Conservation (phyloP, 2,797 vertebrate species). For the Microctenopoma stevenorrisi region DNA sequence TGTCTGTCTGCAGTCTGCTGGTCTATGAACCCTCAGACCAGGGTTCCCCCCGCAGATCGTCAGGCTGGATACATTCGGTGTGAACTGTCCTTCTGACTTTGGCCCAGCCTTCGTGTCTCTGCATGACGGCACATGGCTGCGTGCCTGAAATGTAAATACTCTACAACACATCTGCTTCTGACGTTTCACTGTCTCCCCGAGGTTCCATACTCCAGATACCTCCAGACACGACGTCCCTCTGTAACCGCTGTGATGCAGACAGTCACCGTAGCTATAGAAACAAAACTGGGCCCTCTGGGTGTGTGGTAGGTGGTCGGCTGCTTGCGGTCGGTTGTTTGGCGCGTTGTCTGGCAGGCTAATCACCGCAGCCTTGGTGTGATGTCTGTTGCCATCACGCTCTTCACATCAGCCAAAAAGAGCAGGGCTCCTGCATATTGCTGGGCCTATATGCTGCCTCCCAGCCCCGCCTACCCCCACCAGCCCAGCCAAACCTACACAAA, state of each 20-base stretch:
- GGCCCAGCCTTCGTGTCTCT: conserved; percentile 12
- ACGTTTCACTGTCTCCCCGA: conserved; percentile 52
- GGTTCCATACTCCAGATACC: conserved; percentile 52
- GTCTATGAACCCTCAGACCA: not conserved
- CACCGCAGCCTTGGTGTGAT: conserved; percentile 64
- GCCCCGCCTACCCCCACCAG: not conserved
- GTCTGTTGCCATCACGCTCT: conserved; percentile 74
- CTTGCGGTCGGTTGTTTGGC: conserved; percentile 53
- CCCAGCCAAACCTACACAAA: conserved; percentile 75
- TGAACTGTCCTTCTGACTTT: not conserved
- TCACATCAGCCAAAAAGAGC: conserved; percentile 52
- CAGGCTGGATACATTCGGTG: conserved; percentile 22
- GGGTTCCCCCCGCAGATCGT: conserved; percentile 21
- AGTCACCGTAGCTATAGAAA: conserved; percentile 67
- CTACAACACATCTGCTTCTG: conserved; percentile 61
- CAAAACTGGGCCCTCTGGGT: conserved; percentile 39
- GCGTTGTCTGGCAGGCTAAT: conserved; percentile 57
- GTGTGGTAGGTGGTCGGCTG: conserved; percentile 68
- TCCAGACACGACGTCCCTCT: conserved; percentile 60
- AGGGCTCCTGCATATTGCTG: conserved; percentile 25
- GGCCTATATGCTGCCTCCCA: conserved; percentile 51
- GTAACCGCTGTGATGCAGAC: conserved; percentile 71
- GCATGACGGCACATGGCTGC: conserved; percentile 24
- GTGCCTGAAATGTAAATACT: conserved; percentile 44
- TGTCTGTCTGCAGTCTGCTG: too few relatives aligned